Evolutionary conservation across 1,140 invertebrate species (phyloP).

Genomic region (Drosophila sulfurigaster): DNA sequence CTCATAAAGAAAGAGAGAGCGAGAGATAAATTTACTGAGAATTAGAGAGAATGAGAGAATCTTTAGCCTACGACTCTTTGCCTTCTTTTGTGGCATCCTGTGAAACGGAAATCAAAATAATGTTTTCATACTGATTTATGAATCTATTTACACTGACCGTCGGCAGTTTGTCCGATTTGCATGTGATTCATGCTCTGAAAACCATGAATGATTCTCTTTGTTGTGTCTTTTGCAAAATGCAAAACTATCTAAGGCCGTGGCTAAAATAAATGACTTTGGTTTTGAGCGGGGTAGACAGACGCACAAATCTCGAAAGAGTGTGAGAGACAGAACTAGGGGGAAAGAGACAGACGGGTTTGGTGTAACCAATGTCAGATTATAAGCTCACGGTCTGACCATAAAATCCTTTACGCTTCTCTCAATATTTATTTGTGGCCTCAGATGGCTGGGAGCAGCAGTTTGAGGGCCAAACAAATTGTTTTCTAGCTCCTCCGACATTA

Average conservation of each 20-base stretch:
- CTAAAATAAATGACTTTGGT: constrained; percentile 76
- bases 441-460: constrained; percentile 45
- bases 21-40: background rate
- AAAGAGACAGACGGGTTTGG: background rate
- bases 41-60: background rate
- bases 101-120: constrained; percentile 80
- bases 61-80: background rate
- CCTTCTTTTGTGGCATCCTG: constrained; percentile 66
- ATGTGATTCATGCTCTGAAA: constrained; percentile 83
- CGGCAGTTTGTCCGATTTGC: constrained; percentile 58
- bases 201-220: constrained; percentile 79
- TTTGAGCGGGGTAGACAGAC: constrained; percentile 16
- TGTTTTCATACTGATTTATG: constrained; percentile 83
- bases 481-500: constrained; percentile 59
- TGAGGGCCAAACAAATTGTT: constrained; percentile 71
- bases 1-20: background rate
- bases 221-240: constrained; percentile 49
- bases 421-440: constrained; percentile 74
- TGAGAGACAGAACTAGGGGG: background rate
- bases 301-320: too few relatives aligned
- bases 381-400: constrained; percentile 38
- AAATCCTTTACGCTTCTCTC: constrained; percentile 66
- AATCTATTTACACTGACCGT: constrained; percentile 73
- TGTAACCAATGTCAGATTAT: constrained; percentile 33
- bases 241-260: constrained; percentile 46